Conservation (phyloP, 2,888 invertebrate genomes). For the Mechanitis messenoides region DNA sequence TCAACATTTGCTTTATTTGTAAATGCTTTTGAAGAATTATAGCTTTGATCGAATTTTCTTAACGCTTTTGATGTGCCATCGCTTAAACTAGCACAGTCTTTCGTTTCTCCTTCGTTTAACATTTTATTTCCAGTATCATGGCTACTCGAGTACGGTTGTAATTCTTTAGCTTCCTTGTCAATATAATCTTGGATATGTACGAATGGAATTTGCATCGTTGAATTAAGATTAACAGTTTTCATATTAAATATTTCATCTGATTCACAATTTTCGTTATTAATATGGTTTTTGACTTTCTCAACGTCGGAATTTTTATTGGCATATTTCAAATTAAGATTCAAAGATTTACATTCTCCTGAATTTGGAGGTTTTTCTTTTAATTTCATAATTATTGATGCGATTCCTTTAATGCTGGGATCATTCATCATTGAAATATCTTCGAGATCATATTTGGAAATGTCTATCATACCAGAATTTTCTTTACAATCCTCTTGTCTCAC, state of each 20-base stretch:
- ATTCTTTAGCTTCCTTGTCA: slow-evolving; percentile 14
- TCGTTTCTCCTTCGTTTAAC: slow-evolving; percentile 32
- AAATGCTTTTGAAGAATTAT: background rate
- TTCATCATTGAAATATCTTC: slow-evolving; percentile 49
- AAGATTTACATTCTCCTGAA: slow-evolving; percentile 34
- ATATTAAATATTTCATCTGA: slow-evolving; percentile 21
- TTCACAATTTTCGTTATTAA: slow-evolving; percentile 12
- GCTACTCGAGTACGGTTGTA: slow-evolving; percentile 22
- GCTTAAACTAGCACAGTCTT: slow-evolving; percentile 44
- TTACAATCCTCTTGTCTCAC: slow-evolving; percentile 28
- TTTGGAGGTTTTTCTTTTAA: slow-evolving; percentile 44
- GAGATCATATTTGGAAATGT: slow-evolving; percentile 53
- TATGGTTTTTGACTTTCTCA: slow-evolving; percentile 7
- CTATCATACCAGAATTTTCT: slow-evolving; percentile 48
- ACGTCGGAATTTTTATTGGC: slow-evolving; percentile 30
- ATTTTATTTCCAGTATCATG: slow-evolving; percentile 13
- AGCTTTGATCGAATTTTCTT: background rate
- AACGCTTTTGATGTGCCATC: slow-evolving; percentile 47
- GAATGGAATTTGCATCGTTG: slow-evolving; percentile 20
- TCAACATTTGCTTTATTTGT: slow-evolving; percentile 3
- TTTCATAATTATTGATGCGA: slow-evolving; percentile 48
- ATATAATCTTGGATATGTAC: slow-evolving; percentile 1
- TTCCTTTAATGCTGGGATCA: slow-evolving; percentile 39
- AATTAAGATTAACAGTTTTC: slow-evolving; percentile 12
- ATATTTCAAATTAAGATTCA: slow-evolving; percentile 42